These are phyloP conservation scores for Dendrolimus punctatus DNA, from an alignment of 1,140 invertebrate genomes.

Conservation along the genomic window DNA sequence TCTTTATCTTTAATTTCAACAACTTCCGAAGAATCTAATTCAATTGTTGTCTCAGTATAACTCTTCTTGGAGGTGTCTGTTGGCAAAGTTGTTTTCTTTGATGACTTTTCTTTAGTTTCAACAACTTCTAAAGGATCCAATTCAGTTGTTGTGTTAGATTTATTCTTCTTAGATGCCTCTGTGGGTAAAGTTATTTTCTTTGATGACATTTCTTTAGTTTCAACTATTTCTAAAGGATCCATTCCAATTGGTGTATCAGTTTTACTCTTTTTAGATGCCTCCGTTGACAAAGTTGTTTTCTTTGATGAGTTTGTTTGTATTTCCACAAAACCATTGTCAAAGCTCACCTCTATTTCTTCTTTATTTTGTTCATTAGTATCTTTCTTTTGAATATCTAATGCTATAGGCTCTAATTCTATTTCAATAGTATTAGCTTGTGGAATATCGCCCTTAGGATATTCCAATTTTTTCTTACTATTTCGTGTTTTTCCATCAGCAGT, in stretches of 20 bases:
- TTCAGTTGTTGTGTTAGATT: too few relatives aligned
- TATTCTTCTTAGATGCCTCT: too few relatives aligned
- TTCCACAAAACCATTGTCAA: too few relatives aligned
- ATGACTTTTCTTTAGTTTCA: too few relatives aligned
- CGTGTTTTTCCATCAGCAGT: slow-evolving; percentile 15
- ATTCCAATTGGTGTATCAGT: background rate
- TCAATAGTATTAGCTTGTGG: slow-evolving; percentile 22
- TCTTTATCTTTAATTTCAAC: slow-evolving; percentile 18
- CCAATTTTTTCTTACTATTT: slow-evolving; percentile 52
- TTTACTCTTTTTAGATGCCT: slow-evolving; percentile 4
- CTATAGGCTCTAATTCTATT: slow-evolving; percentile 37
- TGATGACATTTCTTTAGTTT: too few relatives aligned
- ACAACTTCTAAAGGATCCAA: too few relatives aligned
- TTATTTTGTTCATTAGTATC: background rate
- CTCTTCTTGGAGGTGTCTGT: too few relatives aligned
- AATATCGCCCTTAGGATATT: slow-evolving; percentile 32
- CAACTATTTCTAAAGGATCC: too few relatives aligned
- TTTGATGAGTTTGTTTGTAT: background rate
- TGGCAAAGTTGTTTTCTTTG: too few relatives aligned
- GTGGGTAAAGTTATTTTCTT: too few relatives aligned
- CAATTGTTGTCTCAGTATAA: too few relatives aligned
- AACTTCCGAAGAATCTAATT: background rate
- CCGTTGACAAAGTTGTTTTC: background rate
- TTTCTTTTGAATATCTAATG: background rate
- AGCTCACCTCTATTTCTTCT: too few relatives aligned